phyloP scores from a whole-genome alignment of 2,113 vertebrate species.

The Cichladusa arquata region DNA sequence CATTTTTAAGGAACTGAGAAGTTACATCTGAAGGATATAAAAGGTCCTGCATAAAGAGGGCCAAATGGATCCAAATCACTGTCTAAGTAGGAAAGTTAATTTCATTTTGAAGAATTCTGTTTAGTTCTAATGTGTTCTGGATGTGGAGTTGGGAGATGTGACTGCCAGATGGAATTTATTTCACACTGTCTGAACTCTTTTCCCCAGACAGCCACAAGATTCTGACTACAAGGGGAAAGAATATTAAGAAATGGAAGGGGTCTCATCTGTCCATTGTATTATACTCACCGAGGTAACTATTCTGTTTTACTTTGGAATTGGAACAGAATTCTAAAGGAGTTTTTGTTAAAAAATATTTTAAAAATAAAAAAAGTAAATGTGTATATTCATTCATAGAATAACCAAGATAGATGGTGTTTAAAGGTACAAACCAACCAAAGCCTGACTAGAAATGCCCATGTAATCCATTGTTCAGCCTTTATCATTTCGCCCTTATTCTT shows the following conservation, averaged over 20 bases:
- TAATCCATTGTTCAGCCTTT: not conserved
- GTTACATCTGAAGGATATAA: not conserved
- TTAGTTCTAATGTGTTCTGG: not conserved
- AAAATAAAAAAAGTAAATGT: not conserved
- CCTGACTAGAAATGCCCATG: not conserved
- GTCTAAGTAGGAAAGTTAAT: not conserved
- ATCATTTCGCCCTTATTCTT: not conserved
- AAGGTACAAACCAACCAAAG: not conserved
- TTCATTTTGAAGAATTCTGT: not conserved
- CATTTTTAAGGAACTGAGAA: not conserved
- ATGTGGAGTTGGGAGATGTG: not conserved
- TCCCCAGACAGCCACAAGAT: not conserved
- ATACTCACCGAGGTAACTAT: not conserved
- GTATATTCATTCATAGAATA: not conserved
- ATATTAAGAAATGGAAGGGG: not conserved
- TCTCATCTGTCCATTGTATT: not conserved
- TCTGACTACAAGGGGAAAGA: not conserved
- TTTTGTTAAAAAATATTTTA: not conserved
- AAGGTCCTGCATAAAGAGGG: not conserved
- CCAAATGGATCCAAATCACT: not conserved
- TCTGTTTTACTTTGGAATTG: not conserved
- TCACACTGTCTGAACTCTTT: not conserved
- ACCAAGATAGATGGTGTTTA: not conserved
- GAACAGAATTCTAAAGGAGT: not conserved
- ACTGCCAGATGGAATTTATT: not conserved